These are phyloP conservation scores for Pollenia griseotomentosa DNA, from an alignment of 2,888 invertebrate genomes.

Conservation along the genomic window DNA sequence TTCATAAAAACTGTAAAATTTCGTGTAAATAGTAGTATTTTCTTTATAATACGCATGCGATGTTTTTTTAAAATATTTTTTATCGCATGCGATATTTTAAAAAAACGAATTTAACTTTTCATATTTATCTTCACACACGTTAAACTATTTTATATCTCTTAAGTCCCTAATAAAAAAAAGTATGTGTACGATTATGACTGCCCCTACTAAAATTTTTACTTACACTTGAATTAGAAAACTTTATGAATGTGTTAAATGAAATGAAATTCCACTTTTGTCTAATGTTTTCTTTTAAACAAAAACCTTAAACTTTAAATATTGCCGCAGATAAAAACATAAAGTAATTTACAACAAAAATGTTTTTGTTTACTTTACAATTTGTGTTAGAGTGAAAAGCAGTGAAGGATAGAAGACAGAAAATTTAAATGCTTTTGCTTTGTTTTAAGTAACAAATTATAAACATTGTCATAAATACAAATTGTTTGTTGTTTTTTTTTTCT, in stretches of 20 bases:
- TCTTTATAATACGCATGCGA: no score
- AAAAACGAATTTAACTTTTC: no score
- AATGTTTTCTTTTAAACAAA: constrained; percentile 7
- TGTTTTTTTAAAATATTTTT: no score
- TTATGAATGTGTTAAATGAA: constrained; percentile 63
- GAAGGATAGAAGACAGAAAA: background rate
- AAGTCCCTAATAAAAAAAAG: background rate
- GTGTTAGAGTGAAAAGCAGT: background rate
- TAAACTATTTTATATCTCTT: background rate
- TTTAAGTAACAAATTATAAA: constrained; percentile 61
- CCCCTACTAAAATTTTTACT: constrained; percentile 17
- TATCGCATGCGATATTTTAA: no score
- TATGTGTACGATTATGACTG: background rate
- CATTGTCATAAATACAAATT: constrained; percentile 45
- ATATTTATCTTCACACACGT: no score
- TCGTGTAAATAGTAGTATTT: no score
- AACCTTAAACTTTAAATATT: constrained; percentile 43
- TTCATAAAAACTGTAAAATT: no score
- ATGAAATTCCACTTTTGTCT: background rate
- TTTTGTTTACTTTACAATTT: constrained; percentile 51
- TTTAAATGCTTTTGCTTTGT: constrained; percentile 34
- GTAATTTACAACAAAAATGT: constrained; percentile 16
- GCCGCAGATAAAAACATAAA: constrained; percentile 23
- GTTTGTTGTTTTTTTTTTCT: background rate
- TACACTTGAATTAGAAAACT: constrained; percentile 4